Percentiles rank a stretch among this genome's conserved stretches.
Conservation (phyloP, 2,113 vertebrate species). For the Nesoenas mayeri region DNA sequence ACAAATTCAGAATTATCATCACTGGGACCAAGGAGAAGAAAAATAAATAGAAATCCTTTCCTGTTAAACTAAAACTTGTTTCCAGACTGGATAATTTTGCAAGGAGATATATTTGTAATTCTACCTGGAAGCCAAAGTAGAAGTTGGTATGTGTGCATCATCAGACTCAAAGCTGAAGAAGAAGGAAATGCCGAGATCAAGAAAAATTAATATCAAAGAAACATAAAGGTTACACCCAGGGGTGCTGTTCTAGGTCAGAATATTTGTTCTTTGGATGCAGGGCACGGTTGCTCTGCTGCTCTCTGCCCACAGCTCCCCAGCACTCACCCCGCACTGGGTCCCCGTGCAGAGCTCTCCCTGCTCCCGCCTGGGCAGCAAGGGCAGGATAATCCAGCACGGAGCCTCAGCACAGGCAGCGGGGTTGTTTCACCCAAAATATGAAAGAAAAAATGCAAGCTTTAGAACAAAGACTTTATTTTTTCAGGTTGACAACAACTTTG, state of each 20-base stretch:
- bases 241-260: slow-evolving; percentile 24
- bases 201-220: slow-evolving; percentile 54
- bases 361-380: neutral
- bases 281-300: neutral
- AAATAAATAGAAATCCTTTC: neutral
- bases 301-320: neutral
- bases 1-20: neutral
- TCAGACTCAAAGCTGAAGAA: slow-evolving; percentile 14
- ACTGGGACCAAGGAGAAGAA: neutral
- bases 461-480: neutral
- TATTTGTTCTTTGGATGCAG: neutral
- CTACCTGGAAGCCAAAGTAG: slow-evolving; percentile 34
- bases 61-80: neutral
- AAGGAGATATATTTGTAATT: neutral
- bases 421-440: neutral
- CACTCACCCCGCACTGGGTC: neutral
- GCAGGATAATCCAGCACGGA: neutral
- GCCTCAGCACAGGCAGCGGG: accelerated
- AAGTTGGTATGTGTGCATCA: neutral
- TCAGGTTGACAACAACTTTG: neutral
- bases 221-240: neutral
- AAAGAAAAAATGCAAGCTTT: neutral
- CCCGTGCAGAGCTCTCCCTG: neutral
- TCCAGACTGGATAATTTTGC: neutral
- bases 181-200: slow-evolving; percentile 32